Conservation (phyloP, 2,113 vertebrate genomes). For the Colaptes auratus region DNA sequence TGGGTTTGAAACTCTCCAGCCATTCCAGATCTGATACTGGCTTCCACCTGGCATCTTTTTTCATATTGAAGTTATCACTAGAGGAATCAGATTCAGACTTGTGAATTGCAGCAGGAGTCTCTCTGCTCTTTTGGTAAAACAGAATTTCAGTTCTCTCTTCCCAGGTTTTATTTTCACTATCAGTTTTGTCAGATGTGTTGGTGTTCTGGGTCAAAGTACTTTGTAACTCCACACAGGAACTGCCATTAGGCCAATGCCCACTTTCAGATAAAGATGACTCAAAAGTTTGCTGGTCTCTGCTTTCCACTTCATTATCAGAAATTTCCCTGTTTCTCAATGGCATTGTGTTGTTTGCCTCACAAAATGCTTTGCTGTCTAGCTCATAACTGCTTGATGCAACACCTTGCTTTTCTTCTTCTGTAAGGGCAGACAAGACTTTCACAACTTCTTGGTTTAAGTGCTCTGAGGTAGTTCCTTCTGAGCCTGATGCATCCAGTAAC, state of each 20-base stretch:
- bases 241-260: background rate
- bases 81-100: background rate
- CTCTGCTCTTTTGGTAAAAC: background rate
- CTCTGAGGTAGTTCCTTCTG: background rate
- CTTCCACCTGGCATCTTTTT: background rate
- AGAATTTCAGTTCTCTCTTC: background rate
- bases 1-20: slow-evolving; percentile 71
- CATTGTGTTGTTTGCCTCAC: background rate
- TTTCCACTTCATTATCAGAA: background rate
- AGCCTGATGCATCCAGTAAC: background rate
- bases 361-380: background rate
- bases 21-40: slow-evolving; percentile 59
- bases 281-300: background rate
- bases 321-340: background rate
- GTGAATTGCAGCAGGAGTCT: background rate
- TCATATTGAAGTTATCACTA: background rate
- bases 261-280: background rate
- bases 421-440: slow-evolving; percentile 37
- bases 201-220: background rate
- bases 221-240: background rate
- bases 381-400: slow-evolving; percentile 31
- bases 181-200: background rate
- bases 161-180: background rate
- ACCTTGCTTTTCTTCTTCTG: slow-evolving; percentile 48
- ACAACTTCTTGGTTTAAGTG: slow-evolving; percentile 17